phyloP scores from a whole-genome alignment of 2,797 vertebrate genomes.

The Hemitrygon akajei region DNA sequence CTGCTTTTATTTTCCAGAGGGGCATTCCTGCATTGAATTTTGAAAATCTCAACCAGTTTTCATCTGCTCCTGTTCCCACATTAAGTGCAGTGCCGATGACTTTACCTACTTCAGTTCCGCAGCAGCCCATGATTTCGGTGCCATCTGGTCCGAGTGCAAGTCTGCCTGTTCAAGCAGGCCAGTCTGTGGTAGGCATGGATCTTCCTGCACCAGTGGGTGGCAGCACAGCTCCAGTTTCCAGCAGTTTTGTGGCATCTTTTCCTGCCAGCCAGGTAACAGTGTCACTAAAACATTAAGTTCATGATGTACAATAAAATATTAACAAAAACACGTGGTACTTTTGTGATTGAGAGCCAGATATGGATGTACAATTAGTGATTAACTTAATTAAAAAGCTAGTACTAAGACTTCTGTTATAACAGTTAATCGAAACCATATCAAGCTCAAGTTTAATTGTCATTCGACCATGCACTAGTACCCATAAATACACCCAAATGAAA shows the following conservation, averaged over 20 bases:
- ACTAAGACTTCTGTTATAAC: neutral
- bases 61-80: constrained; percentile 82
- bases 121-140: constrained; percentile 64
- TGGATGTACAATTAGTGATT: neutral
- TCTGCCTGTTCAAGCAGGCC: constrained; percentile 62
- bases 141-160: constrained; percentile 56
- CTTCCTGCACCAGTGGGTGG: constrained; percentile 51
- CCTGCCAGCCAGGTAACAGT: constrained; percentile 43
- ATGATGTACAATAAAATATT: too few species aligned
- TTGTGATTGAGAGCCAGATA: neutral
- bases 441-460: too few species aligned
- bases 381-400: neutral
- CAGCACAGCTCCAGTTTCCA: constrained; percentile 48
- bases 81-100: constrained; percentile 74
- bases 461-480: too few species aligned
- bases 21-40: constrained; percentile 82
- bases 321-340: neutral
- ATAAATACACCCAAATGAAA: too few species aligned
- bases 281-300: neutral
- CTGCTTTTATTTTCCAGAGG: constrained; percentile 60
- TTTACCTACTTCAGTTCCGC: constrained; percentile 67
- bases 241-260: constrained; percentile 57
- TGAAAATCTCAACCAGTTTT: constrained; percentile 84
- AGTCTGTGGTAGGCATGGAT: constrained; percentile 66
- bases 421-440: neutral